Conservation (phyloP, 2,797 vertebrate species). For the Sebastiscus albofasciatus region DNA sequence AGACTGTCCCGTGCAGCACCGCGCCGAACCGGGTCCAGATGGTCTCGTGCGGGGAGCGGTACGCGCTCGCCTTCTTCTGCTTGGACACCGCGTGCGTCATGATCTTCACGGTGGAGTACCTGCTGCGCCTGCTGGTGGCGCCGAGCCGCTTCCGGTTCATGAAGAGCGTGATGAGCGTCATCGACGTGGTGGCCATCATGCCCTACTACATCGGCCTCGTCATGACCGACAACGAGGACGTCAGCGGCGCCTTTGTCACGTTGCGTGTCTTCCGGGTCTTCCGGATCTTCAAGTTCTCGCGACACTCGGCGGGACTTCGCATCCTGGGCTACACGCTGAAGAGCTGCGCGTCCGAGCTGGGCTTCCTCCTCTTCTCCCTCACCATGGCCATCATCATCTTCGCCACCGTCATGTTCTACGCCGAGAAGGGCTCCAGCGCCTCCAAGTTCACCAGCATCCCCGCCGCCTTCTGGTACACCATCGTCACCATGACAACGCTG, state of each 20-base stretch:
- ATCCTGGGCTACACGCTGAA: conserved; percentile 94
- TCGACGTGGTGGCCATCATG: conserved; percentile 98
- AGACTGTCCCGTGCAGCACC: conserved; percentile 92
- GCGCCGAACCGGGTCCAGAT: conserved; percentile 80
- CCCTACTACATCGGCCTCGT: conserved; percentile 97
- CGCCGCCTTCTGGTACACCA: conserved; percentile 99
- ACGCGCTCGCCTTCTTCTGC: conserved; percentile 96
- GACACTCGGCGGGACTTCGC: conserved; percentile 95
- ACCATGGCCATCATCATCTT: conserved; percentile 98
- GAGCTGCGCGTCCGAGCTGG: conserved; percentile 93
- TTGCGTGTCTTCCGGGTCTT: conserved; percentile 96
- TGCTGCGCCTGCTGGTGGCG: conserved; percentile 91
- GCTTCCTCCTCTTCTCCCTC: conserved; percentile 94
- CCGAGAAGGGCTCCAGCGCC: conserved; percentile 90
- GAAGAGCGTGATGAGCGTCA: conserved; percentile 96
- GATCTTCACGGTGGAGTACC: conserved; percentile 97
- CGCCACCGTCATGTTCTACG: conserved; percentile 95
- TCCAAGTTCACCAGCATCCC: conserved; percentile 99
- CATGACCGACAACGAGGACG: conserved; percentile 97
- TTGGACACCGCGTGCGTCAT: conserved; percentile 97
- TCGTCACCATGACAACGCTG: conserved; percentile 98
- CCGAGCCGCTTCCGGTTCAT: conserved; percentile 88
- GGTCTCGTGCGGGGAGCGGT: conserved; percentile 92
- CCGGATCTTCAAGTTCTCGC: conserved; percentile 98
- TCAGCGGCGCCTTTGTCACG: conserved; percentile 97